Evolutionary conservation across 53 echinoderm and acorn worm genomes (phyloP).

Genomic region (Arbacia lixula): DNA sequence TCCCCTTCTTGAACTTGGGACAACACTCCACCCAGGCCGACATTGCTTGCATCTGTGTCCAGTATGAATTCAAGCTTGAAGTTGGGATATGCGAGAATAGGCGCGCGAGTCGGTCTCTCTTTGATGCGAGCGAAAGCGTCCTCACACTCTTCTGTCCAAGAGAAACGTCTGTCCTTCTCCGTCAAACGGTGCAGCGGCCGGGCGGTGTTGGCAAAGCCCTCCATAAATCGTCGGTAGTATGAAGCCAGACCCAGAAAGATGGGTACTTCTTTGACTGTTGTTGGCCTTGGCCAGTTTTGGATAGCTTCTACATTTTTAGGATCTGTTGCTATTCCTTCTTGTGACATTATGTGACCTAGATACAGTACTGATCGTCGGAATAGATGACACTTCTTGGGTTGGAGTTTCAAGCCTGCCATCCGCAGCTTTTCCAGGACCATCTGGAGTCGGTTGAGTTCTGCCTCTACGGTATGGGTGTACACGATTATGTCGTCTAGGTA

Average conservation of each 20-base stretch:
- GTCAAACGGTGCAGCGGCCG: neutral
- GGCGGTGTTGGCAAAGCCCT: neutral
- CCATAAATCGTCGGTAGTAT: neutral
- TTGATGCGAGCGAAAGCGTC: neutral
- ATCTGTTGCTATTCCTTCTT: conserved; percentile 7
- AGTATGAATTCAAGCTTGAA: neutral
- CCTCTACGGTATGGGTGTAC: neutral
- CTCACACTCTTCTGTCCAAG: neutral
- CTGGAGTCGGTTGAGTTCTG: neutral
- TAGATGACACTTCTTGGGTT: conserved; percentile 28
- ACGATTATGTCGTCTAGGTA: conserved; percentile 35
- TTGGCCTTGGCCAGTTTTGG: neutral
- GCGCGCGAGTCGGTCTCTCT: neutral
- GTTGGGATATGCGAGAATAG: neutral
- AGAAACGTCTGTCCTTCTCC: neutral
- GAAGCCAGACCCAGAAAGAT: neutral
- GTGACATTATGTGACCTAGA: conserved; percentile 23
- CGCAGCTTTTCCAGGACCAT: neutral
- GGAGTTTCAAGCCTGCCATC: conserved; percentile 18
- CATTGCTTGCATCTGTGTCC: neutral
- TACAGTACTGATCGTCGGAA: neutral
- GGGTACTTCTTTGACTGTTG: neutral
- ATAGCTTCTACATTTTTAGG: neutral
- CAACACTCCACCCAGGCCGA: neutral
- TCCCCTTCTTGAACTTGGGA: too few relatives aligned